phyloP scores from a whole-genome alignment of 2,797 vertebrate species.

The Smutsia temminckii region DNA sequence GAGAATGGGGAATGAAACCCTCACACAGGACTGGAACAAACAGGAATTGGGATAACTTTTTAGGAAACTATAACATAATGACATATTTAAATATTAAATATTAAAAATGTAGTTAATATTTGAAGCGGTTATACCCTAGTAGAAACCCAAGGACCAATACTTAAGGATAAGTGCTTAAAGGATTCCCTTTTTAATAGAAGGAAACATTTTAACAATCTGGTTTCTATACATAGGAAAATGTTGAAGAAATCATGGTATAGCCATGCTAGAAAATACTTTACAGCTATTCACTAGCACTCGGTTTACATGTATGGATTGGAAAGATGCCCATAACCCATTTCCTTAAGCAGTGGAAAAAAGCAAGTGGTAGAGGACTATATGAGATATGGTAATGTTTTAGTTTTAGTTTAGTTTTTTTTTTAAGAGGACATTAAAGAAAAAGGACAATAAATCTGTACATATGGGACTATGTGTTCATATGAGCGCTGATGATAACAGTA shows the following conservation, averaged over 20 bases:
- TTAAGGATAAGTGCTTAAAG: neutral
- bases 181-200: neutral
- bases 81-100: neutral
- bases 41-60: neutral
- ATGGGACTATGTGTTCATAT: rapidly evolving
- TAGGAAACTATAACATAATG: neutral
- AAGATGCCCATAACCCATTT: neutral
- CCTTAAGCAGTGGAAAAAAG: neutral
- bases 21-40: neutral
- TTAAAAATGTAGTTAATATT: neutral
- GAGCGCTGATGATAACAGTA: neutral
- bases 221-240: neutral
- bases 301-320: rapidly evolving
- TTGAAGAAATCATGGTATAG: rapidly evolving
- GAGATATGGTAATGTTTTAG: neutral
- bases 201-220: neutral
- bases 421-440: neutral
- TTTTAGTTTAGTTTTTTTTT: neutral
- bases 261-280: neutral
- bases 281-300: neutral
- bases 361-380: neutral
- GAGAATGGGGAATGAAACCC: neutral
- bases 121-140: neutral
- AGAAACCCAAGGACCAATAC: neutral
- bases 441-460: neutral